Evolutionary conservation across 2,888 invertebrate species (phyloP), one percentile per base, ranked within the genome.

Genomic region (Macrostomum cliftonense): DNA sequence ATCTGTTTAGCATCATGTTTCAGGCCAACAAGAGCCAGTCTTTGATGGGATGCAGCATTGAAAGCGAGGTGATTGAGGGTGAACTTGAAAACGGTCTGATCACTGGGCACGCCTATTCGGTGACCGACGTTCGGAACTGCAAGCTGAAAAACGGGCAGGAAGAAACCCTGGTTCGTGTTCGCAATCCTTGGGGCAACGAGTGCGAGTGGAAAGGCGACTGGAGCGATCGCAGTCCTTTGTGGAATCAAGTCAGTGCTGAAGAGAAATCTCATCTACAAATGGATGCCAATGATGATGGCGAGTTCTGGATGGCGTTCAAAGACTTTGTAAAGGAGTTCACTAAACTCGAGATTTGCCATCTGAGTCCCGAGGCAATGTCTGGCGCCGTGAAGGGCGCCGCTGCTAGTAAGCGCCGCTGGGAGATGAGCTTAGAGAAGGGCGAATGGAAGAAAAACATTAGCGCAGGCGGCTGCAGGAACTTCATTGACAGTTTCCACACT

Each of bases 381-480:
- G 65, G 62, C 13, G 60, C 58, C n/a, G 60, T 61, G 56, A 63
- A 61, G 51, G 46, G 44, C 13, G 54, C 58, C 14, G 44, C 20
- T 9, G 44, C 17, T 7, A 16, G 38, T 2, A 45, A 47, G 20
- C 20, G 46, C 12, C 17, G 47, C 37, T 95, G 93, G 93, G 86
- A 87, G 70, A 83, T 83, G 77, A 83, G 83, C 12, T 81, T 83
- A 46, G 88, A 82, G 62, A 84, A 88, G 62, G 91, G 89, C 1
- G 82, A 83, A 65, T 95, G 95, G 95, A 81, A 83, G 12, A 74
- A 80, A 59, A 80, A 83, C 57, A 83, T 85, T 1, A 89, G 88
- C 0, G 93, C 93, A 12, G 95, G 95, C 39, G 95, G 95, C 1
- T 95, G 95, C 72, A 78, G 93, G 62, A 95, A 95, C 72, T 87